Percentiles rank a stretch among this genome's conserved stretches.
These are phyloP conservation scores for Clusia tigrina DNA, from an alignment of 2,888 invertebrate genomes.

Conservation along the genomic window DNA sequence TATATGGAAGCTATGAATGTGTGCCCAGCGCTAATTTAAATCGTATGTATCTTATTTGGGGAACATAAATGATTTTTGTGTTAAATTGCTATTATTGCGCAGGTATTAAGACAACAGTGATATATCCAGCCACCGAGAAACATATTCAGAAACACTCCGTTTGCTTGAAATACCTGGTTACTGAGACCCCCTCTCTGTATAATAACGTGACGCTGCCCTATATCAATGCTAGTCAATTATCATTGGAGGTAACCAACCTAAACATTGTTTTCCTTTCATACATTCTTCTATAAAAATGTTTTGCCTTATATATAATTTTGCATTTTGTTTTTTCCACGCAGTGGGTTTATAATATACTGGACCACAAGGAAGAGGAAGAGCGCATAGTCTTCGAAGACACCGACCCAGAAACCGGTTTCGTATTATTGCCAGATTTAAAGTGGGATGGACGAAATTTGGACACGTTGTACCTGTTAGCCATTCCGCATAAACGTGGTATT, in stretches of 20 bases:
- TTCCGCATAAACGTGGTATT: slow-evolving; percentile 77
- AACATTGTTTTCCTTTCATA: slow-evolving; percentile 12
- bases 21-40: slow-evolving; percentile 67
- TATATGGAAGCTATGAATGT: slow-evolving; percentile 84
- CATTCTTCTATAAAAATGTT: slow-evolving; percentile 7
- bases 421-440: slow-evolving; percentile 92
- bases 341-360: slow-evolving; percentile 98
- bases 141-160: slow-evolving; percentile 87
- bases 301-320: neutral
- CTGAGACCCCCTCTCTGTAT: slow-evolving; percentile 87
- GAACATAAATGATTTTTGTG: neutral
- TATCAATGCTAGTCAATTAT: slow-evolving; percentile 77
- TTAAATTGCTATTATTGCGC: slow-evolving; percentile 26
- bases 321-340: slow-evolving; percentile 65
- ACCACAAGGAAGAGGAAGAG: slow-evolving; percentile 89
- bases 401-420: slow-evolving; percentile 79
- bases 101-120: slow-evolving; percentile 88
- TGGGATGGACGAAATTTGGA: slow-evolving; percentile 86
- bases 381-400: slow-evolving; percentile 84
- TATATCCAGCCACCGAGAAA: slow-evolving; percentile 92
- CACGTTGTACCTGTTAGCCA: slow-evolving; percentile 84
- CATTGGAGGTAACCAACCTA: slow-evolving; percentile 76
- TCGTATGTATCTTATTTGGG: neutral
- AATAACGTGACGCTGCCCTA: slow-evolving; percentile 79
- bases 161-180: slow-evolving; percentile 77